Evolutionary conservation across 2,113 vertebrate species (phyloP), one percentile per base, ranked within the genome.

Genomic region (Eudyptes chrysolophus): DNA sequence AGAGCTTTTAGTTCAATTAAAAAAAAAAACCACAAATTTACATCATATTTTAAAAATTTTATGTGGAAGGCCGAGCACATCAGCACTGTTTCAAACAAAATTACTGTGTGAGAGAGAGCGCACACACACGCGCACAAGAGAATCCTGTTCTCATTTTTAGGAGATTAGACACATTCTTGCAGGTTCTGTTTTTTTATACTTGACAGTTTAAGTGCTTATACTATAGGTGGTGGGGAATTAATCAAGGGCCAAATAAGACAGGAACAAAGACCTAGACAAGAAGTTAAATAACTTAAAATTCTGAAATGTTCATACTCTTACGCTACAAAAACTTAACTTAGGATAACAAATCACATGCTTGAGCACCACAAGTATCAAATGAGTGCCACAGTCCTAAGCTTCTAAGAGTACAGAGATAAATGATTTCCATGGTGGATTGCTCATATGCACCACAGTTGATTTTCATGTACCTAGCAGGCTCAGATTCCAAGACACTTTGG

Each of bases 71-170:
- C 19, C 17, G 5, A 88, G 22, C 24, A 14, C 15, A 87, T 21
- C 30, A 88, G 27, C 11, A 57, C 11, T 4, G 4, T 49, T 95
- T 89, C 70, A 68, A 69, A 79, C 40, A 92, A 60, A 80, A 91
- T 48, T 34, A 79, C 32, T 71, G 16, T 46, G 20, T 3, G 2
- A 88, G 72, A 94, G 16, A 70, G 8, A 72, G 16, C 0, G 0
- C 27, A 49, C 11, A 27, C 22, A 38, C 19, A 30, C 5, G 27
- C 0, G 0, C 18, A 42, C 48, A 52, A 68, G 18, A 77, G 18
- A 79, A 72, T 16, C 13, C 9, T 36, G 16, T 38, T 36, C 46
- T 61, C 26, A 10, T 57, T 65, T 89, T 70, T 8, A 72, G 26
- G 30, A 57, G 24, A 84, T 34, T 14, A 65, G 48, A 68, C 26